These are phyloP conservation scores for Spodoptera exigua DNA, from an alignment of 2,888 invertebrate genomes.

Conservation along the genomic window DNA sequence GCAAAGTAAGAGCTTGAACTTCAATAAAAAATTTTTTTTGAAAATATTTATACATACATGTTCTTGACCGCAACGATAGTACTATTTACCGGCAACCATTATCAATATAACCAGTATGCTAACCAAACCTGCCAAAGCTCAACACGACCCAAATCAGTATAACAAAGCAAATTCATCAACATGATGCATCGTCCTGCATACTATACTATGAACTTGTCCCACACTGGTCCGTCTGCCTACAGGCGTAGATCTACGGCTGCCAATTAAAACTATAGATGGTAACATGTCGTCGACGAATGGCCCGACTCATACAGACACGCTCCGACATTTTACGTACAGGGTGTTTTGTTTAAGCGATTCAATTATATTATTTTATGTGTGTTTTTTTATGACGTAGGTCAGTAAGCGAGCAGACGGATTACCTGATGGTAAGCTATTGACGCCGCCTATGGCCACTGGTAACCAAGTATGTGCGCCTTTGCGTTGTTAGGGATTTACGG, in stretches of 20 bases:
- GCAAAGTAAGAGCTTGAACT: too few species aligned
- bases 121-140: conserved; percentile 21
- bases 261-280: conserved; percentile 87
- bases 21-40: too few species aligned
- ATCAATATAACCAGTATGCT: background rate
- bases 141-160: conserved; percentile 49
- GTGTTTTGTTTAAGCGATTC: conserved; percentile 34
- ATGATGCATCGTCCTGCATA: conserved; percentile 49
- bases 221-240: conserved; percentile 69
- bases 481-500: too few species aligned
- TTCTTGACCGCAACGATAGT: too few species aligned
- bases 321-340: conserved; percentile 71
- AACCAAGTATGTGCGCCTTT: too few species aligned
- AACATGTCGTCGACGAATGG: conserved; percentile 78
- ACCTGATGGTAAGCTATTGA: too few species aligned
- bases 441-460: too few species aligned
- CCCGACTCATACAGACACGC: conserved; percentile 66
- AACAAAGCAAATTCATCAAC: conserved; percentile 54
- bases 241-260: conserved; percentile 78
- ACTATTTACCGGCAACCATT: too few species aligned
- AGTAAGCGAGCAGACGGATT: too few species aligned
- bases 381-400: background rate
- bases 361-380: conserved; percentile 2
- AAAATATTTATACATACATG: too few species aligned
- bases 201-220: conserved; percentile 64